Percentiles rank a stretch among this genome's conserved stretches.
Conservation (phyloP, 2,797 vertebrate genomes). For the Sebastes elongatus region DNA sequence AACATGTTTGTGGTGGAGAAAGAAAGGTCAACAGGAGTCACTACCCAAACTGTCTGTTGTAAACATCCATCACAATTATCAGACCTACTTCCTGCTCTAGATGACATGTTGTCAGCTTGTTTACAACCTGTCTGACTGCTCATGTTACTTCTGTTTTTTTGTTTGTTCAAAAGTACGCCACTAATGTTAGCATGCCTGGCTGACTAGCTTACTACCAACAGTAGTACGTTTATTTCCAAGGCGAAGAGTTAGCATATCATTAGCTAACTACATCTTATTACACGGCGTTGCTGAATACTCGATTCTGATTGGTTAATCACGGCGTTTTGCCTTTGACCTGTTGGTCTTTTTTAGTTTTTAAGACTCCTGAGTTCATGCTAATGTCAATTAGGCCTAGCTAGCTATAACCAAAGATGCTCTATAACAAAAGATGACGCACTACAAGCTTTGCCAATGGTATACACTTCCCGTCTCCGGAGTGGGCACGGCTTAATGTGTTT, state of each 20-base stretch:
- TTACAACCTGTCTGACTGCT: background rate
- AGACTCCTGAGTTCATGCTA: no score
- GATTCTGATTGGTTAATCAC: no score
- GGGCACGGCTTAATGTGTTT: background rate
- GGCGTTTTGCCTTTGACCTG: no score
- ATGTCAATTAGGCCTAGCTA: no score
- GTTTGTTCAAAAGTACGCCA: background rate
- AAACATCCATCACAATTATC: background rate
- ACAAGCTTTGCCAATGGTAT: no score
- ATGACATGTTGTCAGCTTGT: background rate
- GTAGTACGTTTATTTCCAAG: background rate
- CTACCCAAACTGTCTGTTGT: background rate
- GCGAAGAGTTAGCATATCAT: background rate
- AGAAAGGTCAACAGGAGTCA: background rate
- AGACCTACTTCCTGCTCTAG: background rate
- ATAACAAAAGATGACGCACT: no score
- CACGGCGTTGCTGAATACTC: accelerated
- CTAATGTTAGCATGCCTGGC: background rate
- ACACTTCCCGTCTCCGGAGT: background rate
- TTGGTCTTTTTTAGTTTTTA: no score
- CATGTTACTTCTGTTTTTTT: background rate
- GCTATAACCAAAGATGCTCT: no score
- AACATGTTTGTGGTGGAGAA: background rate
- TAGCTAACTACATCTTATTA: background rate
- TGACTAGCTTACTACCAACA: background rate